Evolutionary conservation across 2,113 vertebrate genomes (phyloP).

Genomic region (Hemicordylus capensis): DNA sequence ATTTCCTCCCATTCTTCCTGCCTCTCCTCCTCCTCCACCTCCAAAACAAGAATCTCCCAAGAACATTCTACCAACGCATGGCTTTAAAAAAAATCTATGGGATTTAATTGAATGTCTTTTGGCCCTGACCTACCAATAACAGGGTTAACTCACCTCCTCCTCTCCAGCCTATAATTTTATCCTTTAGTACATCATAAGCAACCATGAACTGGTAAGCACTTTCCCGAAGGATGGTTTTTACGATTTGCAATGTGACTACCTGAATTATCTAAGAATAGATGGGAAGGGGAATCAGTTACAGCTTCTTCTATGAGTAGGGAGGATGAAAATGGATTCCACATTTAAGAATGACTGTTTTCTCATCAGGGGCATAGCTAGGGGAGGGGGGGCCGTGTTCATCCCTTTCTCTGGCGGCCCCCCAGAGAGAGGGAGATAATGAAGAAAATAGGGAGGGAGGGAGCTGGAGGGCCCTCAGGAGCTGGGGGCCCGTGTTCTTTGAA

Average conservation of each 20-base stretch:
- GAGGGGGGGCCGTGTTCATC: too few relatives aligned
- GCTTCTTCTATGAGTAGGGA: background rate
- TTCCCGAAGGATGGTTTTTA: background rate
- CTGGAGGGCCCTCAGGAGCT: too few relatives aligned
- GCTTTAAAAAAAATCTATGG: background rate
- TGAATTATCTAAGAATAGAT: background rate
- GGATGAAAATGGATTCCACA: background rate
- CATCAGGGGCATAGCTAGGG: too few relatives aligned
- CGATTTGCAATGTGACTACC: too few relatives aligned
- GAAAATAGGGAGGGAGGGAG: too few relatives aligned
- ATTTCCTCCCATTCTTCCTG: background rate
- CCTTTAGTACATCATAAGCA: background rate
- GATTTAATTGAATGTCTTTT: background rate
- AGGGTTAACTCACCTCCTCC: background rate
- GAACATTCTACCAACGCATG: background rate
- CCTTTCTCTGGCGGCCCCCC: too few relatives aligned
- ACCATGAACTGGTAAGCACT: background rate
- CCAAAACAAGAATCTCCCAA: conserved; percentile 21
- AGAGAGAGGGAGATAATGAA: too few relatives aligned
- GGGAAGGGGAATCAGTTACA: background rate
- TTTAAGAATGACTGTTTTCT: background rate
- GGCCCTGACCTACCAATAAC: background rate
- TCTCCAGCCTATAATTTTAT: background rate
- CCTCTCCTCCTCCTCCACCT: background rate
- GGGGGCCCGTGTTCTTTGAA: too few relatives aligned